Percentiles rank a stretch among this genome's conserved stretches.
These are phyloP conservation scores for Athene noctua DNA, from an alignment of 2,113 vertebrate genomes.

Conservation along the genomic window DNA sequence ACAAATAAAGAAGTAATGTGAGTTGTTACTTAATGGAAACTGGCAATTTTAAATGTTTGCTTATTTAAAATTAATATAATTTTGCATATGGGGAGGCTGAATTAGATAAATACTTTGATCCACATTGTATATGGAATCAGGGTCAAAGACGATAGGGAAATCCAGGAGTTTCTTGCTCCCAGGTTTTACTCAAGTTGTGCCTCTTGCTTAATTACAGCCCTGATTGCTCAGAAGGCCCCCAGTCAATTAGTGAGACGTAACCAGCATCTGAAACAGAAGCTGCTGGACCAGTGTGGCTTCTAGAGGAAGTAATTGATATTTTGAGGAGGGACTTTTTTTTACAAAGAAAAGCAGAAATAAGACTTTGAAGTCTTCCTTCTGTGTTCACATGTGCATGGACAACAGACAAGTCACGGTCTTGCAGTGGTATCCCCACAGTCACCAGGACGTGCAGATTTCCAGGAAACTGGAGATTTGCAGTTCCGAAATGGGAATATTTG, in stretches of 20 bases:
- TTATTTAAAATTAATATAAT: neutral
- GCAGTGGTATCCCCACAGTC: neutral
- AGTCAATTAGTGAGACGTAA: neutral
- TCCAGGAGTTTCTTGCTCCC: neutral
- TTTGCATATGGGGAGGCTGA: neutral
- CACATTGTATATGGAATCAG: neutral
- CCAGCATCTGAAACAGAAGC: neutral
- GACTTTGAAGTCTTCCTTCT: neutral
- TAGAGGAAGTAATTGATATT: neutral
- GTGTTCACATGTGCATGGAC: neutral
- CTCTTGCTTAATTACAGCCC: neutral
- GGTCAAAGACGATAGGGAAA: neutral
- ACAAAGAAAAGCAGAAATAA: neutral
- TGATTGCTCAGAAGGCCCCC: neutral
- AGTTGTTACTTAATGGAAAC: neutral
- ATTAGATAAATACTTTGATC: neutral
- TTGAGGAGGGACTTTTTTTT: neutral
- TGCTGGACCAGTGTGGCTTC: neutral
- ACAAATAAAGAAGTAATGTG: neutral
- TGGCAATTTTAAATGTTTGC: neutral
- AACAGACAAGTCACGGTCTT: no score
- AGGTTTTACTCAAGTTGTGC: neutral
- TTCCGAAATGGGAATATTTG: slow-evolving; percentile 6
- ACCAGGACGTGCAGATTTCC: neutral
- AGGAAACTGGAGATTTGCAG: neutral